Conservation (phyloP, 2,113 vertebrate species). For the Osmerus eperlanus region DNA sequence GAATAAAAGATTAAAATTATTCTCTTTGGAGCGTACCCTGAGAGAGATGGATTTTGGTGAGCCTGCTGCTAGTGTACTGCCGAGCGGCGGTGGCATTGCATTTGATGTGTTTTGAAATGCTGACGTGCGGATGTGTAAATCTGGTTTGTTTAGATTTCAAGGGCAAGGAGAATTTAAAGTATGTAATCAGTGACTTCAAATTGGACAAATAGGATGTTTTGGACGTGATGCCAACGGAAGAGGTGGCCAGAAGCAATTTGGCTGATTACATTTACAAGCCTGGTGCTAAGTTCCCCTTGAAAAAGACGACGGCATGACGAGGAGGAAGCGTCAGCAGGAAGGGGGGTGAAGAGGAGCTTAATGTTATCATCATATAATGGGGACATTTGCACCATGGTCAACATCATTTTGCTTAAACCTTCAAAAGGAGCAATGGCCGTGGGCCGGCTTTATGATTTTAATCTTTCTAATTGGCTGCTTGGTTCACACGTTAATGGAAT, state of each 20-base stretch:
- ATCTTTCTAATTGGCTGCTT: conserved; percentile 61
- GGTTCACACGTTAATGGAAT: conserved; percentile 59
- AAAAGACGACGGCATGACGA: conserved; percentile 14
- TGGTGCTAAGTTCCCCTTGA: conserved; percentile 41
- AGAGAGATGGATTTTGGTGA: conserved; percentile 42
- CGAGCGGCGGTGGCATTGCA: conserved; percentile 20
- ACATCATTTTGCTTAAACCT: conserved; percentile 51
- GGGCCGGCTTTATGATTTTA: conserved; percentile 57
- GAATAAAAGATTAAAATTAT: conserved; percentile 77
- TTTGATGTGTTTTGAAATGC: conserved; percentile 31
- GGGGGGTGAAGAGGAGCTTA: conserved; percentile 23
- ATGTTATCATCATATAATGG: conserved; percentile 62
- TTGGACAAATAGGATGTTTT: conserved; percentile 29
- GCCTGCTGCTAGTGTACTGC: conserved; percentile 41
- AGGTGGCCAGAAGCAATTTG: conserved; percentile 54
- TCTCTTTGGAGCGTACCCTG: conserved; percentile 72
- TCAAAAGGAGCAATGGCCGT: conserved; percentile 36
- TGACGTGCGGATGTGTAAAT: background rate
- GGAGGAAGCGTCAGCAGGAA: conserved; percentile 23
- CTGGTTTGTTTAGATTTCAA: conserved; percentile 25
- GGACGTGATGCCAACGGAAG: conserved; percentile 47
- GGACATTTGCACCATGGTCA: conserved; percentile 49
- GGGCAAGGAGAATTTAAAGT: conserved; percentile 40
- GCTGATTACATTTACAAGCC: conserved; percentile 57
- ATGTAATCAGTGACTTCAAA: conserved; percentile 53